Percentiles rank a stretch among this genome's conserved stretches.
Conservation (phyloP, 2,888 invertebrate genomes). For the Ecdyonurus torrentis region DNA sequence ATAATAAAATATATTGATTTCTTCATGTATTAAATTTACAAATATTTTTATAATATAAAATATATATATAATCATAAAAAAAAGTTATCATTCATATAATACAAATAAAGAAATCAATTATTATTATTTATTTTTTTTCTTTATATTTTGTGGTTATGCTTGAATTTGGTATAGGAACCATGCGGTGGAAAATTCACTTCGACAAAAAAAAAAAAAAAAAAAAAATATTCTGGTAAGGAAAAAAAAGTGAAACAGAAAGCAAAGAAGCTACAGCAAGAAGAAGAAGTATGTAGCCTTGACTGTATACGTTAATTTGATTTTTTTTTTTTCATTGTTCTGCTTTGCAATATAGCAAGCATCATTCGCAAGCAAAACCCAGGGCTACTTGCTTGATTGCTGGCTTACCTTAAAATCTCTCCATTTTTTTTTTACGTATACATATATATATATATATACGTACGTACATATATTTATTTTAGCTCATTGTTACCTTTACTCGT, state of each 20-base stretch:
- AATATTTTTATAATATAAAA: background rate
- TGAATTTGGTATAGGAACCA: background rate
- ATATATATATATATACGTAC: no score
- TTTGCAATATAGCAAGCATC: background rate
- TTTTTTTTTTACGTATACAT: background rate
- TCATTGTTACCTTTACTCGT: background rate
- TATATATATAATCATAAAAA: background rate
- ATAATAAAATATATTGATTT: no score
- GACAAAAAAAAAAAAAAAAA: no score
- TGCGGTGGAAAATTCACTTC: no score
- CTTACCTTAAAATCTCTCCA: background rate
- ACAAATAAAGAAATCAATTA: background rate
- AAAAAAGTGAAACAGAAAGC: background rate
- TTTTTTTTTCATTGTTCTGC: background rate
- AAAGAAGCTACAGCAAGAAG: no score
- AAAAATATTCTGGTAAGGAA: no score
- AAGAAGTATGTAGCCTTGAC: background rate
- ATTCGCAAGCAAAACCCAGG: no score
- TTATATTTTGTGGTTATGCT: background rate
- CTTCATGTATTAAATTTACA: background rate
- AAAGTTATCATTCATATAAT: background rate
- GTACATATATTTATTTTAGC: background rate
- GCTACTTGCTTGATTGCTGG: background rate
- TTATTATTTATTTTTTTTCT: background rate
- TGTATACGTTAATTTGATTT: background rate